phyloP scores from a whole-genome alignment of 2,888 invertebrate species.

The Pseudococcus viburni region DNA sequence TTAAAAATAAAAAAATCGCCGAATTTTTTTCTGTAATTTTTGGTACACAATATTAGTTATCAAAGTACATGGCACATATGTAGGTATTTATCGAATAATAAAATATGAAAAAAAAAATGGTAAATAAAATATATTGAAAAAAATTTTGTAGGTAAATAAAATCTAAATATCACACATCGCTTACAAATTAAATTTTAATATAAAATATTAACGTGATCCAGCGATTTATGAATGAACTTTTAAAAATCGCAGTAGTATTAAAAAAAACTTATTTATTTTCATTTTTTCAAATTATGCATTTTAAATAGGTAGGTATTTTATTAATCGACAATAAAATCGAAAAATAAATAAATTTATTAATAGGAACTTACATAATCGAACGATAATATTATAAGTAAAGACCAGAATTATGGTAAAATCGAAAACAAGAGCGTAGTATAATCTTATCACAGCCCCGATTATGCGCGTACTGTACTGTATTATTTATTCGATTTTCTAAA shows the following conservation, averaged over 20 bases:
- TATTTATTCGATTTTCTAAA: neutral
- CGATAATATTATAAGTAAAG: conserved; percentile 33
- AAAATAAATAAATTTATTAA: conserved; percentile 26
- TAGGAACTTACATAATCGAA: conserved; percentile 46
- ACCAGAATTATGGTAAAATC: conserved; percentile 41
- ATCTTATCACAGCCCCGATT: conserved; percentile 38
- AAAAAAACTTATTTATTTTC: neutral
- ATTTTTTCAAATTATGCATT: neutral
- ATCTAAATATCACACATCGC: conserved; percentile 29
- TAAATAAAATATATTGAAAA: conserved; percentile 39
- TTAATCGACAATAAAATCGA: neutral
- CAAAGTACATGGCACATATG: too few relatives aligned
- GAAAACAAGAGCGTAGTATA: neutral
- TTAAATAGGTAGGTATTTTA: neutral
- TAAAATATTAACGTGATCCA: neutral
- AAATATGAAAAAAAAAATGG: conserved; percentile 1
- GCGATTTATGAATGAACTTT: neutral
- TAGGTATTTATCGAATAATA: neutral
- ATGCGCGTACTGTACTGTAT: neutral
- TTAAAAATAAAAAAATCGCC: too few relatives aligned
- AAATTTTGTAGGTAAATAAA: conserved; percentile 5
- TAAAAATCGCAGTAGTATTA: neutral
- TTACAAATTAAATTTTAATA: conserved; percentile 4
- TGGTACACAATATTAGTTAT: too few relatives aligned
- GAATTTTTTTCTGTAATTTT: too few relatives aligned